Conservation (phyloP, 2,888 invertebrate genomes). For the Tricholauxania praeusta region DNA sequence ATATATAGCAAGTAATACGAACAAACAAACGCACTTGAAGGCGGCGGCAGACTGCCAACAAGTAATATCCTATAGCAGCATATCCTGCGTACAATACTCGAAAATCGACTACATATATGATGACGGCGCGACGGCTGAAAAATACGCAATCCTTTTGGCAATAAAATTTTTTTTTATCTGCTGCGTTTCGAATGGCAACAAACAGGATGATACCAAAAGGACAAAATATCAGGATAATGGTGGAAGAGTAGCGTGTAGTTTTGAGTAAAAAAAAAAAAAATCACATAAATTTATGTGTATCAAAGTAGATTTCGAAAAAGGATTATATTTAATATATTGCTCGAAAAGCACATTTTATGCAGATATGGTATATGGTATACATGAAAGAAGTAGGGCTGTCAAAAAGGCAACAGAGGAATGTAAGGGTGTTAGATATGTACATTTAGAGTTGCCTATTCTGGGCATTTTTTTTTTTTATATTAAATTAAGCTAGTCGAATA, state of each 20-base stretch:
- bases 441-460: too few relatives aligned
- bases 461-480: too few relatives aligned
- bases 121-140: conserved; percentile 10
- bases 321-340: conserved; percentile 37
- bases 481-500: too few relatives aligned
- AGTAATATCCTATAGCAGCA: conserved; percentile 18
- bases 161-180: conserved; percentile 21
- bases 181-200: conserved; percentile 23
- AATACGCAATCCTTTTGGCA: conserved; percentile 33
- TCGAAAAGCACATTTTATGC: conserved; percentile 29
- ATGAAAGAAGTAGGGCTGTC: too few relatives aligned
- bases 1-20: not conserved
- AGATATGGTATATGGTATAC: not conserved
- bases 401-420: too few relatives aligned
- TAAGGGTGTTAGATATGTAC: too few relatives aligned
- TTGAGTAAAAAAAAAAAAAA: conserved; percentile 1
- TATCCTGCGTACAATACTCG: conserved; percentile 13
- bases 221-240: conserved; percentile 1
- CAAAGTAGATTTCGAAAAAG: conserved; percentile 33
- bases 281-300: conserved; percentile 35
- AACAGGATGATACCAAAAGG: not conserved
- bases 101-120: conserved; percentile 11
- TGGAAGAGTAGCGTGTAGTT: not conserved
- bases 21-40: conserved; percentile 13
- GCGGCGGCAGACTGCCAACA: not conserved